Conservation (phyloP, 2,888 invertebrate species). For the Horisme vitalbata region DNA sequence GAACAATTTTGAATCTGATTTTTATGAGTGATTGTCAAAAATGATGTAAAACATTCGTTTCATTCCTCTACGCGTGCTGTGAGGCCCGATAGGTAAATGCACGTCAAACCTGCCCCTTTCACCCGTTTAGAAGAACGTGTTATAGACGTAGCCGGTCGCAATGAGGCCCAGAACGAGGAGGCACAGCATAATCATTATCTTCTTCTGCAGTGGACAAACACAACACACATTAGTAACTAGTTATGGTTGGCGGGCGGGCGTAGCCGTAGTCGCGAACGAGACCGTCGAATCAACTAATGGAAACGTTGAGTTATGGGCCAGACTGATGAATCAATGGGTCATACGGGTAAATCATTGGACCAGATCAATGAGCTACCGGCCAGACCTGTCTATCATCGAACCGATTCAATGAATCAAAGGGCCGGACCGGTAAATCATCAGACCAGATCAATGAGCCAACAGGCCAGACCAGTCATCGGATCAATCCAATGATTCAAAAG, state of each 20-base stretch:
- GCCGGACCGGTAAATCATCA: slow-evolving; percentile 7
- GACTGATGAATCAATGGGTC: slow-evolving; percentile 9
- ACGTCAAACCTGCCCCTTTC: slow-evolving; percentile 77
- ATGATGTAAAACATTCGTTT: slow-evolving; percentile 27
- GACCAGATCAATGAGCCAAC: slow-evolving; percentile 7
- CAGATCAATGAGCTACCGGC: slow-evolving; percentile 14
- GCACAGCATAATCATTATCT: slow-evolving; percentile 96
- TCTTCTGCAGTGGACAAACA: slow-evolving; percentile 90
- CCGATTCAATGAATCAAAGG: slow-evolving; percentile 5
- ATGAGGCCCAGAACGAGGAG: slow-evolving; percentile 91
- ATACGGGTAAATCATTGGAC: slow-evolving; percentile 7
- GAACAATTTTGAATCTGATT: slow-evolving; percentile 39
- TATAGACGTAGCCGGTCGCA: slow-evolving; percentile 81
- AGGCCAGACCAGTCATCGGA: neutral
- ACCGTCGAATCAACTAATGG: slow-evolving; percentile 6
- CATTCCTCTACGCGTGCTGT: slow-evolving; percentile 31
- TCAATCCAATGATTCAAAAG: slow-evolving; percentile 12
- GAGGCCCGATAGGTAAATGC: slow-evolving; percentile 32
- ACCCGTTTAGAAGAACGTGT: slow-evolving; percentile 77
- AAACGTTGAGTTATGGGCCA: no score
- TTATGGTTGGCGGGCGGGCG: slow-evolving; percentile 55
- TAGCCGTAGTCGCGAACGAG: slow-evolving; percentile 29
- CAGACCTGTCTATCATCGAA: slow-evolving; percentile 13
- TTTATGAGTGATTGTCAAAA: slow-evolving; percentile 32
- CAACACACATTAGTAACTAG: slow-evolving; percentile 73